Percentiles rank a stretch among this genome's conserved stretches.
Evolutionary conservation across 2,888 invertebrate genomes (phyloP).

Genomic region (Hydriomena furcata): DNA sequence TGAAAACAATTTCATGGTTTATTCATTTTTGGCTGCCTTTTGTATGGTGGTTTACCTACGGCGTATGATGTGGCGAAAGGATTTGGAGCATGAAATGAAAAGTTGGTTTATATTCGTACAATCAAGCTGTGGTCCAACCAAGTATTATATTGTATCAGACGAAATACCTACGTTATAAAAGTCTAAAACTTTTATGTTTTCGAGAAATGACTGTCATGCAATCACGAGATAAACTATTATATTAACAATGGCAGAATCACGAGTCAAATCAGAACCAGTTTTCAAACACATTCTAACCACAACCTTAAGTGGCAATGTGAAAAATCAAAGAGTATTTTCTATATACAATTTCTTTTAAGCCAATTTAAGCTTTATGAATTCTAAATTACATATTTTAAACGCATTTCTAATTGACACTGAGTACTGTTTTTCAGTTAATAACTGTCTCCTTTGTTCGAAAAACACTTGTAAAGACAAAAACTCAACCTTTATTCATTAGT

Average conservation of each 20-base stretch:
- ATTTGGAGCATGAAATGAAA: not conserved
- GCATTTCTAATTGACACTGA: not conserved
- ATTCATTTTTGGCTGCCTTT: not conserved
- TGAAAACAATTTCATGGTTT: no score
- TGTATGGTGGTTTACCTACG: no score
- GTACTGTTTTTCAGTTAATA: not conserved
- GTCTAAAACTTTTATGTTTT: no score
- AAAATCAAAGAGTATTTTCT: no score
- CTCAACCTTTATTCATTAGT: constrained; percentile 38
- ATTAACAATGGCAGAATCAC: no score
- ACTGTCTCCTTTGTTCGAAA: not conserved
- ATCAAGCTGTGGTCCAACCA: not conserved
- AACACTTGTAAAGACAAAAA: constrained; percentile 13
- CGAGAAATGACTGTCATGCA: no score
- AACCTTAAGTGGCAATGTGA: no score
- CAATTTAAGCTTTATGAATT: not conserved
- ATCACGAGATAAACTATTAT: no score
- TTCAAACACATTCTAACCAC: no score
- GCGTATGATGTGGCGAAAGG: not conserved
- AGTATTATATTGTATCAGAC: not conserved
- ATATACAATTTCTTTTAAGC: no score
- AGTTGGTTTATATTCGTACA: not conserved
- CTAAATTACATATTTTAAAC: not conserved
- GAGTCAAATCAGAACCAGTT: no score
- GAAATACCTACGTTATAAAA: no score